Evolutionary conservation across 2,888 invertebrate species (phyloP), one percentile per base, ranked within the genome.

Genomic region (Thecophora atra): DNA sequence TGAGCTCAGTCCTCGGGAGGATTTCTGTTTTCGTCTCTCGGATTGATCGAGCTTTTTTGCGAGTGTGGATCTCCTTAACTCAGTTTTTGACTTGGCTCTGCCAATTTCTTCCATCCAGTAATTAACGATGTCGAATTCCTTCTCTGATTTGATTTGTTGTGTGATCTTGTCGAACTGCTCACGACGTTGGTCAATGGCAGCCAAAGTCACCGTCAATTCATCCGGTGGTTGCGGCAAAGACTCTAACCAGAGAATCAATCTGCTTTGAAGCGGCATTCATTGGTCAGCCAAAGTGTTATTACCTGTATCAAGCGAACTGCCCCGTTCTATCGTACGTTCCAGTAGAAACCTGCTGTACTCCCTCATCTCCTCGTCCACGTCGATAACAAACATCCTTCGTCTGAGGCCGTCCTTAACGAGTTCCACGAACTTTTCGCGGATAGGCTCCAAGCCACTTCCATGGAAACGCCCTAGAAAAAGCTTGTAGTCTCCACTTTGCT

Each of bases 401-500:
- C 83, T 77, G 6, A 77, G 47, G 0, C 83, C 83, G 1, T 68
- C 56, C n/a, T 71, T 72, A 0, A 81, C 74, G 56, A 79, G 79
- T 0, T 75, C 74, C 7, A 79, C 73, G n/a, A 78, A 83, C 74
- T 81, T 82, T 42, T 82, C 73, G 5, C 80, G 80, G 51, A 84
- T 76, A 7, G 80, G 74, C 3, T 66, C 72, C 4, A 83, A 73
- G 0, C 80, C 76, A 1, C 73, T 78, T 44, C 81, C 83, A 70
- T 82, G 77, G 60, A 82, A 80, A 21, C 81, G 81, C 2, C 81
- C 58, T 51, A 79, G 80, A 72, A 78, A 83, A 4, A 83, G 62
- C 8, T 78, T 76, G 65, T 80, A 82, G 4, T 56, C 37, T 26
- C 24, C 56, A 8, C 56, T 26, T 3, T 62, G 60, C 11, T 11